Conservation (phyloP, 1,140 invertebrate genomes). For the Rhopalosiphum padi region DNA sequence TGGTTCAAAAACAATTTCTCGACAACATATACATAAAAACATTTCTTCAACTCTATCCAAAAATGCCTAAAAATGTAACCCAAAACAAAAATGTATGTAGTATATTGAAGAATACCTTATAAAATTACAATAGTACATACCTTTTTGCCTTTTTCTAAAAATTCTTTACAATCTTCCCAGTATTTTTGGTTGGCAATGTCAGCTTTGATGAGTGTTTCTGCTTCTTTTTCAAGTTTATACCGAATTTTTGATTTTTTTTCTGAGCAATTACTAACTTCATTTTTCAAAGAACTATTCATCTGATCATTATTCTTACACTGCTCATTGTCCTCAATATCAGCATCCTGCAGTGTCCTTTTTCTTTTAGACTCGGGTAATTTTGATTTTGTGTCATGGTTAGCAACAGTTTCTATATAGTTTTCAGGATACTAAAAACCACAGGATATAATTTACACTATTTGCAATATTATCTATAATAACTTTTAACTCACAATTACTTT, state of each 20-base stretch:
- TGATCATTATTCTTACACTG: background rate
- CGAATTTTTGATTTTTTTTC: constrained; percentile 65
- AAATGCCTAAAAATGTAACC: constrained; percentile 68
- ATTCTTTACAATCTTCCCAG: constrained; percentile 70
- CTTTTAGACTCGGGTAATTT: background rate
- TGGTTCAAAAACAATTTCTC: constrained; percentile 76
- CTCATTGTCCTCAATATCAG: constrained; percentile 18
- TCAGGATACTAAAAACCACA: constrained; percentile 69
- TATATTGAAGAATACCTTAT: background rate
- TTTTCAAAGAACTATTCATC: background rate
- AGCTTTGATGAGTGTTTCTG: constrained; percentile 67
- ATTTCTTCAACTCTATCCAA: constrained; percentile 71
- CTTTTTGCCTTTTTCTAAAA: constrained; percentile 66
- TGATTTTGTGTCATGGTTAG: constrained; percentile 61
- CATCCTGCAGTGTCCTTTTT: constrained; percentile 34
- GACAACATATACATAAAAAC: constrained; percentile 83
- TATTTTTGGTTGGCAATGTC: constrained; percentile 73
- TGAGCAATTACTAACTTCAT: background rate
- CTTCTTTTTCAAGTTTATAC: constrained; percentile 66
- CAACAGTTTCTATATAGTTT: constrained; percentile 74
- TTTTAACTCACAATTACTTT: constrained; percentile 62
- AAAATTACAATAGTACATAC: constrained; percentile 62
- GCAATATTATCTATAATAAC: background rate
- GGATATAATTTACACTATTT: constrained; percentile 19
- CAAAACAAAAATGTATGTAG: constrained; percentile 31